Base-by-base conservation (phyloP, 1,140 invertebrate genomes). In the Dysdera silvatica region DNA sequence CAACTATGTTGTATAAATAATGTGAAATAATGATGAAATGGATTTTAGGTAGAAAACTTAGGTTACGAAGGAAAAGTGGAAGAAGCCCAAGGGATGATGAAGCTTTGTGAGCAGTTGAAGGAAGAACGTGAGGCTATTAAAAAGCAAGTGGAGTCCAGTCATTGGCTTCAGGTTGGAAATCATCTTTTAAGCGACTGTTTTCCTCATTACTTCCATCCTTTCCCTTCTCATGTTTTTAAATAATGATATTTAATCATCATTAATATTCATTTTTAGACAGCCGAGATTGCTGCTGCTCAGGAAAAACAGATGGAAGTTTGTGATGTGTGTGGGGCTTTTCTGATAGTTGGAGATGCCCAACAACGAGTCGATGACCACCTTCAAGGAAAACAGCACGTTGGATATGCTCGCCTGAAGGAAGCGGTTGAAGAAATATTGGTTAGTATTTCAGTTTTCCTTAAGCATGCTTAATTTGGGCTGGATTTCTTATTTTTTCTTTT, bases 291-390 rank as follows among this genome's bases (percentile, higher is more conserved):
- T 55, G 86, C 85, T 24, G 87, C 87, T 32, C 90, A 89, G 74
- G 91, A 94, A 76, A 98, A 96, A 75, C 91, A 94, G 74, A 98
- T 99, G 95, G 95, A 98, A 78, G 69, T 69, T 8, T 99, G 96
- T 78, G 89, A 94, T 70, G 91, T 97, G 2, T 99, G 95, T 79
- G 95, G 95, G 4, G 95, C 95, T 8, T 97, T 99, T 77, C 80
- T 99, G 14, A 97, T 99, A 71, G 93, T 98, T 23, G 95, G 82
- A 6, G 95, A 98, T 80, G 95, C 94, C 2, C 94, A 97, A 73
- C 94, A 96, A 72, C 82, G 95, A 67, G 92, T 98, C 66, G 94
- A 98, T 73, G 95, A 99, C 77, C 95, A 98, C 81, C 78, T 97
- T 33, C 94, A 91, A 83, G 95, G 95, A 4, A 98, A 98, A 80